A percentile compares a stretch with the other conserved stretches of the same genome.
phyloP scores from a whole-genome alignment of 92 coral and sea anemone species.

The Actinostola sp. region DNA sequence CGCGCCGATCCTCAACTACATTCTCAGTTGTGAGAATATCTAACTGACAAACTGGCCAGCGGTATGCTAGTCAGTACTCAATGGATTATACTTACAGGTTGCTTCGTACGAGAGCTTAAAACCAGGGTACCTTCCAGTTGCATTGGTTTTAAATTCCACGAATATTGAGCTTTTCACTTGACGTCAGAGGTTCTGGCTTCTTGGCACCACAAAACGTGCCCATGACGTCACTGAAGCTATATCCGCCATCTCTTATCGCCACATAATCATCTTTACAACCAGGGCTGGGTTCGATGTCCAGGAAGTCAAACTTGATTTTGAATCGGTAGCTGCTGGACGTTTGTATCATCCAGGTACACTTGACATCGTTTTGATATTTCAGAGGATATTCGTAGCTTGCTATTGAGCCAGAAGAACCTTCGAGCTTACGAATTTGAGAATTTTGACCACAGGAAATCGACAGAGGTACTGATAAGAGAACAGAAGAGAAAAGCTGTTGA shows the following conservation, averaged over 20 bases:
- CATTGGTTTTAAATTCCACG: slow-evolving; percentile 58
- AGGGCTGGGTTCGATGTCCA: slow-evolving; percentile 57
- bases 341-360: slow-evolving; percentile 50
- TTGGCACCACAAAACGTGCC: slow-evolving; percentile 56
- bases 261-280: slow-evolving; percentile 69
- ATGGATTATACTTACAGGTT: slow-evolving; percentile 37
- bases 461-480: slow-evolving; percentile 34
- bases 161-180: slow-evolving; percentile 46
- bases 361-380: slow-evolving; percentile 51
- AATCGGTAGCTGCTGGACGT: slow-evolving; percentile 53
- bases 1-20: neutral
- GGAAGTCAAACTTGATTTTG: slow-evolving; percentile 50
- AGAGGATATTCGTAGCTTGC: slow-evolving; percentile 67
- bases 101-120: slow-evolving; percentile 67
- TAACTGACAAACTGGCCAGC: neutral
- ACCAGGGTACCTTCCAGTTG: slow-evolving; percentile 56
- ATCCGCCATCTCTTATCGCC: slow-evolving; percentile 43
- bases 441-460: slow-evolving; percentile 45
- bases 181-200: slow-evolving; percentile 45
- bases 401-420: slow-evolving; percentile 41
- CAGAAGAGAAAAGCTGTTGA: neutral
- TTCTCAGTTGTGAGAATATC: neutral
- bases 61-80: neutral
- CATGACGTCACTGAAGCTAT: slow-evolving; percentile 28
- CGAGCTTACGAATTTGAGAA: neutral